phyloP scores from a whole-genome alignment of 1,140 invertebrate species.

The Frieseomelitta varia region DNA sequence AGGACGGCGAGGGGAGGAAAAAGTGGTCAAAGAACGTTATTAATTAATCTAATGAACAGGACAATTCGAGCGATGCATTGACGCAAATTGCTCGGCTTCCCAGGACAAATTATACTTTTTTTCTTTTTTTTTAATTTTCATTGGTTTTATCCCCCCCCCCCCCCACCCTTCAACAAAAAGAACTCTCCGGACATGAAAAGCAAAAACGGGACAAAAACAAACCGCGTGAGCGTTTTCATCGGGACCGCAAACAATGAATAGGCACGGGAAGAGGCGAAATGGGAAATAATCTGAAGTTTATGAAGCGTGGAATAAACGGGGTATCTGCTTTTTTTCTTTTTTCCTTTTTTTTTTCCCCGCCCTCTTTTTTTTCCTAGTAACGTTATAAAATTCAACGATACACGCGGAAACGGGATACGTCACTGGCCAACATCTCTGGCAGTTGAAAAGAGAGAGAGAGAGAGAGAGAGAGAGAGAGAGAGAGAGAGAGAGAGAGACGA shows the following conservation, averaged over 20 bases:
- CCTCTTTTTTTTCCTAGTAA: not conserved
- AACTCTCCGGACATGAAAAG: not conserved
- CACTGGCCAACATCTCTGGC: constrained; percentile 3
- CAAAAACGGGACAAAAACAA: constrained; percentile 15
- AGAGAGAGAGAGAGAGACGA: no score
- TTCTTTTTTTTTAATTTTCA: not conserved
- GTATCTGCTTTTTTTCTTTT: not conserved
- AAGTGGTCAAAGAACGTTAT: constrained; percentile 14
- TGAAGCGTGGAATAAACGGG: constrained; percentile 24
- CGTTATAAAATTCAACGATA: constrained; percentile 40
- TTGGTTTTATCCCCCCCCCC: no score
- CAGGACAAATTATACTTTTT: constrained; percentile 5
- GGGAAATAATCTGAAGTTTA: constrained; percentile 35
- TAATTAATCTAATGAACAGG: constrained; percentile 63
- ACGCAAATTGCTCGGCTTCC: not conserved
- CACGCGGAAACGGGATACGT: constrained; percentile 5
- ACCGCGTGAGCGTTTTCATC: constrained; percentile 37
- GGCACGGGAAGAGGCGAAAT: not conserved
- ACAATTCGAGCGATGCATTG: constrained; percentile 39
- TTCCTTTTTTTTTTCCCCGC: no score
- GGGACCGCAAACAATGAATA: constrained; percentile 20
- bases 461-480: not conserved
- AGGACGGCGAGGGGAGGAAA: not conserved
- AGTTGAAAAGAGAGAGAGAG: not conserved
- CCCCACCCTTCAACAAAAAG: no score